Evolutionary conservation across 2,797 vertebrate species (phyloP), one percentile per base, ranked within the genome.

Genomic region (Silurus lanzhouensis): DNA sequence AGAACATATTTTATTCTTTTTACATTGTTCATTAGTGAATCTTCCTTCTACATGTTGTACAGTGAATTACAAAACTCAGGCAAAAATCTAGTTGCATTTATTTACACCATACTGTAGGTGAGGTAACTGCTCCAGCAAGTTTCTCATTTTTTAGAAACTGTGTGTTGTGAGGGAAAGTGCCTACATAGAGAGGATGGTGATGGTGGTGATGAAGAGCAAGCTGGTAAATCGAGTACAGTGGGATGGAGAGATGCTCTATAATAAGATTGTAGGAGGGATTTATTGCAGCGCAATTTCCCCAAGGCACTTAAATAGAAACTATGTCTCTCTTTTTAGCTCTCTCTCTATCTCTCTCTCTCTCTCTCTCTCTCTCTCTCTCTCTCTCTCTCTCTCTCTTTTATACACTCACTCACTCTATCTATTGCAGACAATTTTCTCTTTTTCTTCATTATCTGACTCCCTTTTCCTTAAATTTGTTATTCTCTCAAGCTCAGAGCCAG

Each of bases 261-360:
- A 95, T 93, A 94, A 95, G 95, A 94, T 94, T 94, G 92, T 90
- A 88, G 91, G 88, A 88, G 93, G 90, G 92, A 94, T 96, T 95
- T 95, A 94, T 92, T 96, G 93, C 94, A 95, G 95, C 94, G 95
- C 94, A 93, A 93, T 94, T 94, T 72, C 94, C 95, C 92, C 93
- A 94, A 95, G 94, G 94, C 92, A 92, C 93, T 93, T 93, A 94
- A 92, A 94, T 92, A 94, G 94, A 94, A 96, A 94, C 93, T 91
- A 92, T 93, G 92, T 92, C 91, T 90, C 91, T 90, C 89, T 48
- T 68, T 88, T 85, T 81, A 48, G 64, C 52, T 86, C 60, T 58
- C 86, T 85, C 67, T 85, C 22, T 83, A 52, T 82, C 66, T 72
- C 60, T 86, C 63, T 75, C 52, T 15, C 52, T 81, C 25, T 85